Percentiles rank a stretch among this genome's conserved stretches.
Evolutionary conservation across 2,797 vertebrate species (phyloP).

Genomic region (Hydrophis major): DNA sequence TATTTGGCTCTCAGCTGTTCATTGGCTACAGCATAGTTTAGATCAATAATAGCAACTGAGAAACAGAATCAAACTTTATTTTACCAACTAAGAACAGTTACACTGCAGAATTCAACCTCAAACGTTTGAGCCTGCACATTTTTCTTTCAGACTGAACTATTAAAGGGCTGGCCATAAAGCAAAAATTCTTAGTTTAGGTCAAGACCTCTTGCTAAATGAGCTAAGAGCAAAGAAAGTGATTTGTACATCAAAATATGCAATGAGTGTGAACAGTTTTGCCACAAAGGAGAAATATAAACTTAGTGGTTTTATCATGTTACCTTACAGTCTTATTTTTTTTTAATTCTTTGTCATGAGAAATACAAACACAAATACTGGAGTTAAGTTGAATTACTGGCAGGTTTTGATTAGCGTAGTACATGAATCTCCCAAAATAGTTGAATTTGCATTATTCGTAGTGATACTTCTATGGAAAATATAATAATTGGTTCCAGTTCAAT

Average conservation of each 20-base stretch:
- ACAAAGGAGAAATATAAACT: neutral
- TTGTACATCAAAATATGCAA: neutral
- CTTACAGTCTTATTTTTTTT: neutral
- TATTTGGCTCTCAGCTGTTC: slow-evolving; percentile 42
- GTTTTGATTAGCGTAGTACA: neutral
- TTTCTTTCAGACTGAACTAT: neutral
- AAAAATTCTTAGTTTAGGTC: slow-evolving; percentile 2
- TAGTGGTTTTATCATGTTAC: neutral
- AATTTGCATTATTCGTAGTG: neutral
- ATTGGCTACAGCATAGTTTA: slow-evolving; percentile 13
- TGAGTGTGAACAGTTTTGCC: neutral
- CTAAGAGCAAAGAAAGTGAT: neutral
- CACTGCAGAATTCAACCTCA: neutral
- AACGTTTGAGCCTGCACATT: neutral
- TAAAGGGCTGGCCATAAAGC: neutral
- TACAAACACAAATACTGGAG: neutral
- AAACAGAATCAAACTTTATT: neutral
- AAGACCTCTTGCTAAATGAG: neutral
- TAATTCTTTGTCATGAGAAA: neutral
- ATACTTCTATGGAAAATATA: neutral
- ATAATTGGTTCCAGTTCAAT: neutral
- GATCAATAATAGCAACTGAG: neutral
- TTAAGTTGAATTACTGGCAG: neutral
- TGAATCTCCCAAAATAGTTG: neutral
- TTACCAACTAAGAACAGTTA: neutral